phyloP scores from a whole-genome alignment of 2,113 vertebrate species.

The Crypturellus undulatus region DNA sequence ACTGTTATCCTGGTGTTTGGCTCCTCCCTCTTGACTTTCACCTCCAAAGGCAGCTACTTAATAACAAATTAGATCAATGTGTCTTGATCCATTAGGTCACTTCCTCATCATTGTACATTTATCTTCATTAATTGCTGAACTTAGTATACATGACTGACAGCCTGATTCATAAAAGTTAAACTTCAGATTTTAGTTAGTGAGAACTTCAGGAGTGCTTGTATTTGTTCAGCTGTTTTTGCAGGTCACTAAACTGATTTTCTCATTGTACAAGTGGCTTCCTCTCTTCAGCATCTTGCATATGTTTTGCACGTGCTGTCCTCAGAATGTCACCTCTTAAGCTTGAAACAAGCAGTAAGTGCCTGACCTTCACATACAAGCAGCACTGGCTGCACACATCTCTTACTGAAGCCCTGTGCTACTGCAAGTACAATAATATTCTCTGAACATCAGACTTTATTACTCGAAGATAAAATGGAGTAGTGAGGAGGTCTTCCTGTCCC shows the following conservation, averaged over 20 bases:
- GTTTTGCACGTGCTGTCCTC: background rate
- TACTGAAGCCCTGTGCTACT: background rate
- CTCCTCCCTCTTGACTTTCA: conserved; percentile 28
- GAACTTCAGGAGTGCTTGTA: background rate
- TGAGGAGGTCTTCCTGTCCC: background rate
- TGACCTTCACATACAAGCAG: background rate
- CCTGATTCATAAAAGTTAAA: background rate
- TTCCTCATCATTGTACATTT: conserved; percentile 61
- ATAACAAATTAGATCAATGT: conserved; percentile 66
- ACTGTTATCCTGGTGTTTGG: conserved; percentile 16
- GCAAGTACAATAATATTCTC: accelerated
- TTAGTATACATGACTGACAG: conserved; percentile 53
- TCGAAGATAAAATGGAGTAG: background rate
- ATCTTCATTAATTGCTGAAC: conserved; percentile 57
- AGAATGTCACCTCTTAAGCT: background rate
- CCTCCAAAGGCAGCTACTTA: conserved; percentile 53
- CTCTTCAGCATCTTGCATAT: conserved; percentile 1
- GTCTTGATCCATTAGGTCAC: conserved; percentile 56
- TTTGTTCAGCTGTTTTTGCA: conserved; percentile 25
- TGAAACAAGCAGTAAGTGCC: background rate
- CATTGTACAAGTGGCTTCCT: background rate
- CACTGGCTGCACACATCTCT: background rate
- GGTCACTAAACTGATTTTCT: background rate
- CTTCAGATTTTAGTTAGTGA: background rate
- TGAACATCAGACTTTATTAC: background rate